Conservation (phyloP, 2,888 invertebrate species). For the Notodonta dromedarius region DNA sequence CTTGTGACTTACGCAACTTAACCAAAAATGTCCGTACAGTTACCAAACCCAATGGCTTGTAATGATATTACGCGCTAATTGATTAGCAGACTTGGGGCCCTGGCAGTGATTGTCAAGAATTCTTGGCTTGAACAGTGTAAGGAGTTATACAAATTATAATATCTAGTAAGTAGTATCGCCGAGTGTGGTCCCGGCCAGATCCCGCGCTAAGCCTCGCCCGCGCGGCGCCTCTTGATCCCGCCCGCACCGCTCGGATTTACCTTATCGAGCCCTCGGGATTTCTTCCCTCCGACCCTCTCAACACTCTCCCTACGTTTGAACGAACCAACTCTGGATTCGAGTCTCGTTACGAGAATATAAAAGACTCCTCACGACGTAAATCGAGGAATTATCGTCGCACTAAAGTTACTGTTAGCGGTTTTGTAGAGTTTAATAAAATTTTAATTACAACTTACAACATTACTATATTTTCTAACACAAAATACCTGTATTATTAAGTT, state of each 20-base stretch:
- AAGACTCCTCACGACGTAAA: constrained; percentile 61
- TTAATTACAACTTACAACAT: background rate
- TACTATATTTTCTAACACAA: no score
- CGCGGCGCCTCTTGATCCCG: constrained; percentile 65
- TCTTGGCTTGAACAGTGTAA: no score
- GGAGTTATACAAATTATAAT: no score
- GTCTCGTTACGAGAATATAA: constrained; percentile 63
- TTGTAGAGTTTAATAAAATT: background rate
- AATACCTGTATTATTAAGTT: no score
- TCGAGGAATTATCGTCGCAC: constrained; percentile 53
- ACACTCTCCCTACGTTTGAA: constrained; percentile 39
- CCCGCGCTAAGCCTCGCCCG: constrained; percentile 57
- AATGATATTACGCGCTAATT: no score
- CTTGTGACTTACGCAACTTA: no score
- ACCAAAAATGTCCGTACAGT: no score
- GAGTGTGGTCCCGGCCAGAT: constrained; percentile 68
- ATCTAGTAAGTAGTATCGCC: background rate
- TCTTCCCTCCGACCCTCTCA: constrained; percentile 48
- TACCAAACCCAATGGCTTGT: no score
- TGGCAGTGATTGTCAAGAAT: no score
- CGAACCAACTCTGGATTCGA: constrained; percentile 23
- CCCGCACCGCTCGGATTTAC: constrained; percentile 68
- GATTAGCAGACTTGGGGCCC: no score
- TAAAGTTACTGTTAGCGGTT: constrained; percentile 29
- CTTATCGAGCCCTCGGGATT: constrained; percentile 74